Conservation (phyloP, 2,113 vertebrate species). For the Crotalus horridus region DNA sequence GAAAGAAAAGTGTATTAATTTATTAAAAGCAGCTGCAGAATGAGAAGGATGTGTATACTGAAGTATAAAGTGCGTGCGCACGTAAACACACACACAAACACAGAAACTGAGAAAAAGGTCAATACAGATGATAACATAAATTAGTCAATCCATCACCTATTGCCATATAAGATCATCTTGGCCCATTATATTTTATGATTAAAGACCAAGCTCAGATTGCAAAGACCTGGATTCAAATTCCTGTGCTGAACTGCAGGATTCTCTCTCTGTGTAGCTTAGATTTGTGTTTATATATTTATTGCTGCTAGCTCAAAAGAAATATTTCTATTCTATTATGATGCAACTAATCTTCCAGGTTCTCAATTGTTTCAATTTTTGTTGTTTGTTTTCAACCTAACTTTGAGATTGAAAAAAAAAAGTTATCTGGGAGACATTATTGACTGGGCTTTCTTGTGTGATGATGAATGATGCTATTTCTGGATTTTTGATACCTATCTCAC, state of each 20-base stretch:
- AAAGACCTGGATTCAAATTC: not conserved
- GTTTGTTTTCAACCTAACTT: not conserved
- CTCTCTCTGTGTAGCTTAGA: not conserved
- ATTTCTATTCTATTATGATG: not conserved
- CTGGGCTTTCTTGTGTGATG: not conserved
- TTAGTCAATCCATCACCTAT: not conserved
- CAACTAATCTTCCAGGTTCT: not conserved
- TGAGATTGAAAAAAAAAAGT: not conserved
- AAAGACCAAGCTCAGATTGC: not conserved
- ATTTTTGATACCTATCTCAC: not conserved
- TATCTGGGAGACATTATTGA: not conserved
- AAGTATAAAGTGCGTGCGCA: not conserved
- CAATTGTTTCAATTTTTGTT: not conserved
- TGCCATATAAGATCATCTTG: accelerated
- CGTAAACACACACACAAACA: not conserved
- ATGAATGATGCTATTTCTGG: not conserved
- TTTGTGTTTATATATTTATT: not conserved
- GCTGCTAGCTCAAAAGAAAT: not conserved
- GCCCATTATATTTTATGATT: not conserved
- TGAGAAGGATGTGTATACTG: not conserved
- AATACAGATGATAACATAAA: not conserved
- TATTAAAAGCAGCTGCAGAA: not conserved
- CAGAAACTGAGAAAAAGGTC: not conserved
- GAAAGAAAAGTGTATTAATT: not conserved
- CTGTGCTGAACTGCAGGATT: not conserved